phyloP scores from a whole-genome alignment of 2,797 vertebrate genomes.

The Halcyon chelicuti region DNA sequence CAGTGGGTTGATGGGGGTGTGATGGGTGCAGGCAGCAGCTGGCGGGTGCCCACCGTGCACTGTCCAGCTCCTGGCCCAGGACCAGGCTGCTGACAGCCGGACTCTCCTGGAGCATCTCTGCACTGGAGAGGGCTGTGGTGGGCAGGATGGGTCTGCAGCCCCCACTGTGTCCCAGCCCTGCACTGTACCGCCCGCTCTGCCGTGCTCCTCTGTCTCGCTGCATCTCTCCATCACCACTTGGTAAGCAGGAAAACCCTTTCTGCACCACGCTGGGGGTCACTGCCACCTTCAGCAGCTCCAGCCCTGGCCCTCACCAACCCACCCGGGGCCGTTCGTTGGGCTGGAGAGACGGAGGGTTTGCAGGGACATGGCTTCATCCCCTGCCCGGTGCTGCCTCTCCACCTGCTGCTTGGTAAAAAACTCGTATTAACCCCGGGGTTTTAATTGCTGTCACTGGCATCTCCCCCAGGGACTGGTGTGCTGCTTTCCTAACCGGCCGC shows the following conservation, averaged over 20 bases:
- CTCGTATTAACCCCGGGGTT: rapidly evolving
- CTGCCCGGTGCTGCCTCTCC: not conserved
- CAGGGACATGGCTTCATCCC: not conserved
- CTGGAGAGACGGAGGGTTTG: not conserved
- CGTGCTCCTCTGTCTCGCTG: rapidly evolving
- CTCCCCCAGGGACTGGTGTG: rapidly evolving
- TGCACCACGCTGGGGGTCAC: rapidly evolving
- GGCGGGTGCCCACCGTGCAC: rapidly evolving
- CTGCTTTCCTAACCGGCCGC: not conserved
- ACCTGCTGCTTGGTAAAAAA: rapidly evolving
- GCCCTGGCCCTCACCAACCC: not conserved
- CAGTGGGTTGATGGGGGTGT: not conserved
- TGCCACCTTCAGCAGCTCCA: rapidly evolving
- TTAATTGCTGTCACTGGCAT: rapidly evolving
- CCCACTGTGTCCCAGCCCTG: rapidly evolving
- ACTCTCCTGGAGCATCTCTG: not conserved
- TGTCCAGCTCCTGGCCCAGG: not conserved
- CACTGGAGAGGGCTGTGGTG: not conserved
- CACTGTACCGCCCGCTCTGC: not conserved
- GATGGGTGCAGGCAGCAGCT: not conserved
- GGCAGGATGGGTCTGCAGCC: not conserved
- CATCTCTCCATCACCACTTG: not conserved
- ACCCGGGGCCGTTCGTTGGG: rapidly evolving
- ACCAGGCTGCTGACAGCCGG: not conserved
- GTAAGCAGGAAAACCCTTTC: rapidly evolving